Conservation (phyloP, 1,140 invertebrate species). For the Sycobia sp. region DNA sequence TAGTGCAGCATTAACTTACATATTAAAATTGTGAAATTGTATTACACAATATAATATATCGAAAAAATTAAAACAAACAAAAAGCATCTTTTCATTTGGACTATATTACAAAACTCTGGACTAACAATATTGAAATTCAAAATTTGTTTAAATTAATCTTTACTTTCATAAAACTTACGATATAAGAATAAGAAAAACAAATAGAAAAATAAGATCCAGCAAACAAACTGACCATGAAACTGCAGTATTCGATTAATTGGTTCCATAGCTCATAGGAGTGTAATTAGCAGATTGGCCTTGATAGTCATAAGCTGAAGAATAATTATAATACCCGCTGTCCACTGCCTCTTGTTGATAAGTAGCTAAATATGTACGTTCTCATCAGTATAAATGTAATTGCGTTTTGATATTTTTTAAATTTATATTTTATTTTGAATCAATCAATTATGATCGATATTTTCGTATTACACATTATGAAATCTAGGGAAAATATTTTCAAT, state of each 20-base stretch:
- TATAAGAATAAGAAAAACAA: slow-evolving; percentile 23
- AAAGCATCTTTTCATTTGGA: slow-evolving; percentile 20
- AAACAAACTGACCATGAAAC: slow-evolving; percentile 52
- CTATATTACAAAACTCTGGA: slow-evolving; percentile 14
- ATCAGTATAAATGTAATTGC: slow-evolving; percentile 22
- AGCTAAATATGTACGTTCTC: slow-evolving; percentile 43
- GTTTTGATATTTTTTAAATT: slow-evolving; percentile 15
- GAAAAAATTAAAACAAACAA: slow-evolving; percentile 28
- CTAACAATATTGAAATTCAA: slow-evolving; percentile 22
- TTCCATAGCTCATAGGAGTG: slow-evolving; percentile 47
- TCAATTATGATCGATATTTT: no score
- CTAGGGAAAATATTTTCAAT: no score
- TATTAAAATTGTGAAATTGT: slow-evolving; percentile 18
- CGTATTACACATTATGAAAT: no score
- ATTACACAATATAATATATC: slow-evolving; percentile 1
- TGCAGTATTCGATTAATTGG: slow-evolving; percentile 48
- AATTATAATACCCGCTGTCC: slow-evolving; percentile 41
- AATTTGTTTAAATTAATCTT: slow-evolving; percentile 9
- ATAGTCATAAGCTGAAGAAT: slow-evolving; percentile 47
- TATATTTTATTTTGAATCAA: slow-evolving; percentile 17
- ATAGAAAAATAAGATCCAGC: slow-evolving; percentile 11
- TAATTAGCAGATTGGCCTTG: slow-evolving; percentile 51
- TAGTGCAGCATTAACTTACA: slow-evolving; percentile 42
- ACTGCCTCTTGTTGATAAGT: slow-evolving; percentile 54
- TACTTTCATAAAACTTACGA: slow-evolving; percentile 23